Conservation (phyloP, 1,140 invertebrate genomes). For the Drosophila subobscura region DNA sequence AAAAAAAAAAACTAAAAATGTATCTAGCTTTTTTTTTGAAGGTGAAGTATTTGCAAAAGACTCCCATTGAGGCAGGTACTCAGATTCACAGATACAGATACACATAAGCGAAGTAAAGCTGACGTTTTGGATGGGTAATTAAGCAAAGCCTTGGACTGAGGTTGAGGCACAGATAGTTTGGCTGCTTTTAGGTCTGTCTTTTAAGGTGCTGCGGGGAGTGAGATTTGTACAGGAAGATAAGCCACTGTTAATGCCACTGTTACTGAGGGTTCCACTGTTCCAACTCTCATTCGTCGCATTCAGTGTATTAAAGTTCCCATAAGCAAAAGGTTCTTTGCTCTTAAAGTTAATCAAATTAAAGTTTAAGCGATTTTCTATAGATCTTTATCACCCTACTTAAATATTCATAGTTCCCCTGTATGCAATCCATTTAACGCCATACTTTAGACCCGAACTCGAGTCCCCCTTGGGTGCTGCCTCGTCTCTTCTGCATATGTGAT, state of each 20-base stretch:
- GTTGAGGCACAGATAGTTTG: conserved; percentile 21
- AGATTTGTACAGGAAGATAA: too few species aligned
- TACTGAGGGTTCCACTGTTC: too few species aligned
- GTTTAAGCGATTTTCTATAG: too few species aligned
- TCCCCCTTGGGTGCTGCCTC: too few species aligned
- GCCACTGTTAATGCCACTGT: too few species aligned
- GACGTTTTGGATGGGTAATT: conserved; percentile 47
- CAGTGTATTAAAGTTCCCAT: too few species aligned
- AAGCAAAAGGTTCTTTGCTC: too few species aligned
- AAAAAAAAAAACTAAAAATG: conserved; percentile 1
- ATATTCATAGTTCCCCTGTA: too few species aligned
- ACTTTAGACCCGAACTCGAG: not conserved
- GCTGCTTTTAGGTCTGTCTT: conserved; percentile 3
- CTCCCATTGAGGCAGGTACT: conserved; percentile 63
- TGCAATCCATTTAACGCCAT: conserved; percentile 14
- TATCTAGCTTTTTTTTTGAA: conserved; percentile 45
- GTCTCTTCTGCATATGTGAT: conserved; percentile 3
- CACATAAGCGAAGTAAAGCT: conserved; percentile 22
- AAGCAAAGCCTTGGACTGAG: conserved; percentile 21
- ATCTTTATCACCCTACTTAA: too few species aligned
- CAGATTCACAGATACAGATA: conserved; percentile 13
- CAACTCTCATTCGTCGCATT: too few species aligned
- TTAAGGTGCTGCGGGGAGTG: too few species aligned
- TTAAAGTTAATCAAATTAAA: too few species aligned
- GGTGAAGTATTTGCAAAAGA: conserved; percentile 50